phyloP scores from a whole-genome alignment of 2,113 vertebrate species.

The Elgaria multicarinata region DNA sequence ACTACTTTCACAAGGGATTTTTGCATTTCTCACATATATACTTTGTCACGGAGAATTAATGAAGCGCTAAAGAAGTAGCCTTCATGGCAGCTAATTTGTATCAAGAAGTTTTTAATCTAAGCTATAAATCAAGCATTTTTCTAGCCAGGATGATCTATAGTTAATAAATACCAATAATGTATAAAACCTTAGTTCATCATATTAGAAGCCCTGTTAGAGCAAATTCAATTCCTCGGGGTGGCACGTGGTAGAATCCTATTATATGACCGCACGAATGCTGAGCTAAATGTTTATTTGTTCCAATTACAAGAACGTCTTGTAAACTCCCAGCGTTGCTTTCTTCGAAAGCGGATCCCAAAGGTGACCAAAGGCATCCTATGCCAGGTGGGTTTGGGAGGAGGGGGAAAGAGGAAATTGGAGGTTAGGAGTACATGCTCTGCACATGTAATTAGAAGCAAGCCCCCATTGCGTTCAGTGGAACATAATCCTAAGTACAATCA shows the following conservation, averaged over 20 bases:
- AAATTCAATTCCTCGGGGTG: neutral
- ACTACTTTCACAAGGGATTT: neutral
- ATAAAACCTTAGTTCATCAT: neutral
- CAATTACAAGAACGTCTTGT: neutral
- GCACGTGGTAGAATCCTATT: neutral
- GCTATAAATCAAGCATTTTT: neutral
- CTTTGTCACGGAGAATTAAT: conserved; percentile 2
- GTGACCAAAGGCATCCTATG: too few relatives aligned
- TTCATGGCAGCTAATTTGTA: neutral
- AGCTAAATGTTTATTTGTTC: neutral
- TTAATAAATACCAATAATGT: conserved; percentile 9
- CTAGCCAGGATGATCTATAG: neutral
- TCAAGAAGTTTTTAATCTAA: neutral
- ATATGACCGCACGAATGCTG: neutral
- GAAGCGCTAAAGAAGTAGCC: neutral
- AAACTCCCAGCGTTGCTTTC: too few relatives aligned
- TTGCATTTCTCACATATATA: neutral
- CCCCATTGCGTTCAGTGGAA: too few relatives aligned
- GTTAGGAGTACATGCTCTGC: too few relatives aligned
- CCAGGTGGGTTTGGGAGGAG: too few relatives aligned
- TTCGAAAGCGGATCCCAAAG: too few relatives aligned
- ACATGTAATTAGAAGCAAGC: too few relatives aligned
- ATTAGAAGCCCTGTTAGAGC: neutral
- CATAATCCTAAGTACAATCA: too few relatives aligned
- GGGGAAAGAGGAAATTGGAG: too few relatives aligned